These are phyloP conservation scores for Oenanthe oenanthe DNA, from an alignment of 2,113 vertebrate species.

Conservation along the genomic window DNA sequence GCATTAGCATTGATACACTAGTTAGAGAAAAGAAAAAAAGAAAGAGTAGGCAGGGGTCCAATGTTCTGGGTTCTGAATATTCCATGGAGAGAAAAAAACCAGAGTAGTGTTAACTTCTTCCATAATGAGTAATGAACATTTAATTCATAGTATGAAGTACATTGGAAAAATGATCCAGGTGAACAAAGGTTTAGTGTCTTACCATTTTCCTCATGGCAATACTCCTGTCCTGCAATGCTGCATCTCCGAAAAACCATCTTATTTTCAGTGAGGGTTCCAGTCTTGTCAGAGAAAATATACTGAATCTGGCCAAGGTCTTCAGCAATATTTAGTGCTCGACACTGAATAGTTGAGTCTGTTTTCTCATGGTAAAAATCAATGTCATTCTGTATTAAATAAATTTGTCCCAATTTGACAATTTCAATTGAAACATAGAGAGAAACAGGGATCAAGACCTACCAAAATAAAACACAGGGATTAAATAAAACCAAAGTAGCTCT, in stretches of 20 bases:
- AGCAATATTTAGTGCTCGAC: slow-evolving; percentile 91
- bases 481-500: neutral
- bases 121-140: neutral
- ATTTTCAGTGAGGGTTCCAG: slow-evolving; percentile 96
- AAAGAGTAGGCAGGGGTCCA: neutral
- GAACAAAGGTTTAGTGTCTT: slow-evolving; percentile 4
- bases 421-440: slow-evolving; percentile 97
- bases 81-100: neutral
- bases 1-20: neutral
- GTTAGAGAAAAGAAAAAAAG: neutral
- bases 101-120: neutral
- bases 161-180: neutral
- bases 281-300: slow-evolving; percentile 96
- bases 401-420: slow-evolving; percentile 92
- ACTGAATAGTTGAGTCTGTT: slow-evolving; percentile 85
- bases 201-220: slow-evolving; percentile 93
- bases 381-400: slow-evolving; percentile 95
- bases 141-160: neutral
- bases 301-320: slow-evolving; percentile 95
- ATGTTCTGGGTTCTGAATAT: neutral
- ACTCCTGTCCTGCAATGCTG: slow-evolving; percentile 91
- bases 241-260: slow-evolving; percentile 96
- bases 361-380: slow-evolving; percentile 86
- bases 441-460: slow-evolving; percentile 93
- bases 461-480: neutral